These are phyloP conservation scores for Geothlypis trichas DNA, from an alignment of 2,113 vertebrate genomes.

Conservation along the genomic window DNA sequence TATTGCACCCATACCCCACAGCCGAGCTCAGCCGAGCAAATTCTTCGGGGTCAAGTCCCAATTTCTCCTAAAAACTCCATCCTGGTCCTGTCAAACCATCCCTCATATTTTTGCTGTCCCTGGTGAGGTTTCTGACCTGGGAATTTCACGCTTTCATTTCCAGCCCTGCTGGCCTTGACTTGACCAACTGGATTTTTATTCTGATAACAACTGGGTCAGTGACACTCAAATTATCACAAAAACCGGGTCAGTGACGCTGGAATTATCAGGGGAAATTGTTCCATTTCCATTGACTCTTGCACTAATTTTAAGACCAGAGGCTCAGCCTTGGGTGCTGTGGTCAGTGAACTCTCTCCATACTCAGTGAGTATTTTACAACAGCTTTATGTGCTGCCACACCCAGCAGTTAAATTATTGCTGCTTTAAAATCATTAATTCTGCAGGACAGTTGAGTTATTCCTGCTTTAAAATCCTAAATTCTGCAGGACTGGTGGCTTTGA, in stretches of 20 bases:
- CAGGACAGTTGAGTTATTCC: neutral
- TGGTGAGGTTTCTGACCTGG: neutral
- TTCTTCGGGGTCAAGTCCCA: neutral
- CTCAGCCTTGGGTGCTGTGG: neutral
- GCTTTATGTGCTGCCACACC: neutral
- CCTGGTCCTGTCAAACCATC: neutral
- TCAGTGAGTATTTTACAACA: neutral
- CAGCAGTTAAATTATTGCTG: neutral
- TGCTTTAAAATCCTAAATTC: neutral
- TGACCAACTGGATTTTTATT: neutral
- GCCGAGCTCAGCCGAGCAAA: neutral
- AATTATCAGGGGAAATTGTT: neutral
- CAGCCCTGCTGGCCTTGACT: neutral
- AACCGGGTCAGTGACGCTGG: neutral
- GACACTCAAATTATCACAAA: neutral
- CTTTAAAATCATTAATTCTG: neutral
- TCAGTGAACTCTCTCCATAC: neutral
- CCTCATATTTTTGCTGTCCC: neutral
- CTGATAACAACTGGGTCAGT: neutral
- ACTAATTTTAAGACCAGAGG: neutral
- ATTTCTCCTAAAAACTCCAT: neutral
- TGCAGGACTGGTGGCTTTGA: neutral
- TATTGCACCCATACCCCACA: neutral
- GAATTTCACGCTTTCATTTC: neutral
- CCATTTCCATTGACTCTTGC: neutral